phyloP scores from a whole-genome alignment of 2,113 vertebrate genomes.

The Sylvilagus bachmani region DNA sequence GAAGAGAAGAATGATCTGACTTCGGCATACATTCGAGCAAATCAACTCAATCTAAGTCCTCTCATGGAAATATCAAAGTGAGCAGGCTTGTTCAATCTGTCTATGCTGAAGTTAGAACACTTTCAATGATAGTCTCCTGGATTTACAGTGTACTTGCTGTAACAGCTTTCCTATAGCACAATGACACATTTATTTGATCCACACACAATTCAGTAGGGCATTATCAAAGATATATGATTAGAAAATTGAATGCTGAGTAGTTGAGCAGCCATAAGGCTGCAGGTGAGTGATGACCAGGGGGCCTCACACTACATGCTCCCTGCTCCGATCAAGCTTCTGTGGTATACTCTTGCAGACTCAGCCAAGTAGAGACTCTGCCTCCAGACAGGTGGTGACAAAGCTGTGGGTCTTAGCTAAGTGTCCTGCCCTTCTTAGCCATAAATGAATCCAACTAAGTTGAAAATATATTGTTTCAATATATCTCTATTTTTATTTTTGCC shows the following conservation, averaged over 20 bases:
- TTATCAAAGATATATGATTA: constrained; percentile 11
- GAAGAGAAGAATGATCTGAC: background rate
- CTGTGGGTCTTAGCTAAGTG: background rate
- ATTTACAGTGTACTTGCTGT: background rate
- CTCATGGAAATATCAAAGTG: background rate
- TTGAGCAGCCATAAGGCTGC: background rate
- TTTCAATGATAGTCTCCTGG: constrained; percentile 22
- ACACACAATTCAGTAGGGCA: background rate
- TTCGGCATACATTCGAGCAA: background rate
- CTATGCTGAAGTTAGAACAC: constrained; percentile 38
- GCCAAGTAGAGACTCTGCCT: background rate
- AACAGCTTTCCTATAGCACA: constrained; percentile 14
- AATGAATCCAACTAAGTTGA: background rate
- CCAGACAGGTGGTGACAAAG: background rate
- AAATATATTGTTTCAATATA: background rate
- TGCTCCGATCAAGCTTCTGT: background rate
- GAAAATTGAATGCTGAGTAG: background rate
- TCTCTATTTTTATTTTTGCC: background rate
- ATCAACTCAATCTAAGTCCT: constrained; percentile 28
- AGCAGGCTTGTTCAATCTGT: constrained; percentile 44
- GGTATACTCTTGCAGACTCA: background rate
- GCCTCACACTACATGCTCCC: fast-evolving
- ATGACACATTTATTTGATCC: background rate
- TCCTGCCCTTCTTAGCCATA: background rate
- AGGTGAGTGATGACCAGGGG: background rate